These are phyloP conservation scores for Ennomos fuscantarius DNA, from an alignment of 2,888 invertebrate genomes.

Conservation along the genomic window DNA sequence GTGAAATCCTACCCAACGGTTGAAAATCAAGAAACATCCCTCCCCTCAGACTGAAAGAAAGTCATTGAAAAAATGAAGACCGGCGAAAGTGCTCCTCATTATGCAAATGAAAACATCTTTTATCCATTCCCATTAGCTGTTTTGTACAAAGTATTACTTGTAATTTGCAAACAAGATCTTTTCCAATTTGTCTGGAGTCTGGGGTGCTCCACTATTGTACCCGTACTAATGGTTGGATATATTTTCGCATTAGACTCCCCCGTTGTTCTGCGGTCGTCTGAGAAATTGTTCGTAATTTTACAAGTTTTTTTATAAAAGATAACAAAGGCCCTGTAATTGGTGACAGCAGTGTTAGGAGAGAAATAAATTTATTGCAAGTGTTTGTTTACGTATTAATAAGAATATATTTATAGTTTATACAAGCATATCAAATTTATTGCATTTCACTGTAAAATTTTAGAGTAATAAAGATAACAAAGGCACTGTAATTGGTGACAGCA, in stretches of 20 bases:
- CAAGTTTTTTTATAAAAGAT: conserved; percentile 46
- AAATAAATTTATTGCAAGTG: background rate
- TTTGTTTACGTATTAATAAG: too few species aligned
- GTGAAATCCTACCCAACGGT: background rate
- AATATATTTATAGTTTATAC: too few species aligned
- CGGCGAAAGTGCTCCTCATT: conserved; percentile 64
- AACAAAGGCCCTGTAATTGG: conserved; percentile 40
- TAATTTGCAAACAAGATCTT: conserved; percentile 71
- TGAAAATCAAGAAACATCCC: conserved; percentile 48
- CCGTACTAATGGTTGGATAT: conserved; percentile 56
- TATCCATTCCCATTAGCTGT: conserved; percentile 68
- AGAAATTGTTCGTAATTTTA: conserved; percentile 54
- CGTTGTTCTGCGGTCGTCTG: conserved; percentile 55
- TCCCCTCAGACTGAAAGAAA: conserved; percentile 47
- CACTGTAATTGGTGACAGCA: conserved; percentile 33
- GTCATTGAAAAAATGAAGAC: conserved; percentile 67
- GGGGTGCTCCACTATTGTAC: conserved; percentile 47
- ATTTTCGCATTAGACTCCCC: conserved; percentile 59
- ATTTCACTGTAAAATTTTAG: too few species aligned
- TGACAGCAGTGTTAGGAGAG: conserved; percentile 8
- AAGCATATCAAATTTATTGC: too few species aligned
- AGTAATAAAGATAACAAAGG: conserved; percentile 43
- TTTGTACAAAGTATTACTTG: conserved; percentile 68
- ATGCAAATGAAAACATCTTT: conserved; percentile 76
- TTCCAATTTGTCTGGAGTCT: conserved; percentile 65